phyloP scores from a whole-genome alignment of 1,140 invertebrate species.

The Drosophila arawakana region DNA sequence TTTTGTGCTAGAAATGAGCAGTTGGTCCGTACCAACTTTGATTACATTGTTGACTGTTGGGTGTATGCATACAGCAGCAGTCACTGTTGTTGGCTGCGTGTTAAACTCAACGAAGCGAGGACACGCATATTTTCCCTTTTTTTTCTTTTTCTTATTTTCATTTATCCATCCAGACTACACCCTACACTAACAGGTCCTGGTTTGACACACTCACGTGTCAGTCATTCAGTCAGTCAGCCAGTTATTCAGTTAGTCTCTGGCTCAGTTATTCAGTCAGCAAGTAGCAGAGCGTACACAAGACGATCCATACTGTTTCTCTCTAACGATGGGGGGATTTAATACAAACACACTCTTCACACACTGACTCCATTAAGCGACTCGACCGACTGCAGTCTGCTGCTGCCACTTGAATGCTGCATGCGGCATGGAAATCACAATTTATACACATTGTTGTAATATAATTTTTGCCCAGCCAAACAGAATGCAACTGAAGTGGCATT shows the following conservation, averaged over 20 bases:
- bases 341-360: conserved; percentile 43
- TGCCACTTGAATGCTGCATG: conserved; percentile 66
- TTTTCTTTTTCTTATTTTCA: not conserved
- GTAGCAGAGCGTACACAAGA: conserved; percentile 59
- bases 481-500: conserved; percentile 71
- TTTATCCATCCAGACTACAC: not conserved
- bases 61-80: conserved; percentile 39
- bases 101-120: conserved; percentile 69
- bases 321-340: conserved; percentile 18
- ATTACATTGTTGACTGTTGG: conserved; percentile 58
- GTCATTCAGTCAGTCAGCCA: conserved; percentile 43
- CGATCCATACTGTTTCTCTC: conserved; percentile 37
- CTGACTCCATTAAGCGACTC: conserved; percentile 48
- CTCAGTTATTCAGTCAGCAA: conserved; percentile 42
- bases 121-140: conserved; percentile 63
- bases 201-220: conserved; percentile 54
- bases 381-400: conserved; percentile 40
- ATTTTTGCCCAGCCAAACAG: conserved; percentile 76
- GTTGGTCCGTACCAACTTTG: conserved; percentile 58
- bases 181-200: not conserved
- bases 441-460: conserved; percentile 82
- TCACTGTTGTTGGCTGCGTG: conserved; percentile 60
- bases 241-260: not conserved
- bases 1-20: conserved; percentile 77
- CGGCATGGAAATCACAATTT: conserved; percentile 76